Percentiles rank a stretch among this genome's conserved stretches.
These are phyloP conservation scores for Osmerus mordax DNA, from an alignment of 2,113 vertebrate species.

Conservation along the genomic window DNA sequence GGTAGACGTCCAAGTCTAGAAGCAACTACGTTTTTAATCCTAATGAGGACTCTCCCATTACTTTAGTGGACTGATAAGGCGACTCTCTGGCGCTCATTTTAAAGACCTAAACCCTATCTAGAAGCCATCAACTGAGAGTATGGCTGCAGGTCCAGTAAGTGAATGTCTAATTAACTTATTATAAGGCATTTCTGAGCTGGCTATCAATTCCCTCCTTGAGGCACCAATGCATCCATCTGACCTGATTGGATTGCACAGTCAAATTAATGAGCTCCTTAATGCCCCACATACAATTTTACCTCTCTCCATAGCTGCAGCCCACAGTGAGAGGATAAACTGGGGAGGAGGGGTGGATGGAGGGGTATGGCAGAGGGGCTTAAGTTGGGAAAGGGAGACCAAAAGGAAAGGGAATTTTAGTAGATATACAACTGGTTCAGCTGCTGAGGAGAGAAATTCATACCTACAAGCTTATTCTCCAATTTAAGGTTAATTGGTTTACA, in stretches of 20 bases:
- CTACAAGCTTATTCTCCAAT: conserved; percentile 52
- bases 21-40: conserved; percentile 51
- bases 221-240: conserved; percentile 67
- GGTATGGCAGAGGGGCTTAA: conserved; percentile 30
- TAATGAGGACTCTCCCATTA: conserved; percentile 58
- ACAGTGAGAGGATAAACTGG: conserved; percentile 11
- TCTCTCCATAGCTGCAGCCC: conserved; percentile 47
- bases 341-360: not conserved
- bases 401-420: conserved; percentile 3
- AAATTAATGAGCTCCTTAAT: conserved; percentile 69
- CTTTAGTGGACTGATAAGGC: conserved; percentile 52
- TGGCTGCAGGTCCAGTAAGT: conserved; percentile 61
- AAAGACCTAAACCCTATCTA: conserved; percentile 57
- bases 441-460: conserved; percentile 39
- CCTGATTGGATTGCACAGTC: conserved; percentile 70
- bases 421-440: conserved; percentile 6
- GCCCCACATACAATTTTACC: conserved; percentile 60
- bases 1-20: conserved; percentile 41
- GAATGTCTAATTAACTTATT: conserved; percentile 72
- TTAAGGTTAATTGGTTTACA: conserved; percentile 72
- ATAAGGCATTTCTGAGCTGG: conserved; percentile 64
- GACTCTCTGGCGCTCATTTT: conserved; percentile 54
- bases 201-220: conserved; percentile 64
- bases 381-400: not conserved
- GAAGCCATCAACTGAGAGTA: conserved; percentile 55